phyloP scores from a whole-genome alignment of 2,113 vertebrate genomes.

The Oncorhynchus gorbuscha region DNA sequence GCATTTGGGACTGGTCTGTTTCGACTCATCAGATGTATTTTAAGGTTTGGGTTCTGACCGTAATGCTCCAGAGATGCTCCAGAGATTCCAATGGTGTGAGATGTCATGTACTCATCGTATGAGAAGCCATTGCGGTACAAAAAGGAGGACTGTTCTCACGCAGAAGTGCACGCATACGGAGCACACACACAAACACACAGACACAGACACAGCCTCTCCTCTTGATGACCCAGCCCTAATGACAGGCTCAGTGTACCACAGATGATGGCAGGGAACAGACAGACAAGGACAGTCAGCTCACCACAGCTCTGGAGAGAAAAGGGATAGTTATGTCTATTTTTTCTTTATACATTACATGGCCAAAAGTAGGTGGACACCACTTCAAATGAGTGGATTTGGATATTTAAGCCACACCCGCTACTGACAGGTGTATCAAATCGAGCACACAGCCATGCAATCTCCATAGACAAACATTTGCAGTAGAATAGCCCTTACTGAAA shows the following conservation, averaged over 20 bases:
- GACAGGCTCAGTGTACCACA: conserved; percentile 36
- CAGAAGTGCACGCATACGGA: not conserved
- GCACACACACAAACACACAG: conserved; percentile 23
- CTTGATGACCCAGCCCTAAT: conserved; percentile 40
- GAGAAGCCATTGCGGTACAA: conserved; percentile 10
- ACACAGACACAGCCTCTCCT: conserved; percentile 2
- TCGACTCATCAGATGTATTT: conserved; percentile 41
- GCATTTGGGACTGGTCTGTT: conserved; percentile 19
- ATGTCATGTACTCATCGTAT: not conserved
- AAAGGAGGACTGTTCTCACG: not conserved
- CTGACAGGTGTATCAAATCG: no score
- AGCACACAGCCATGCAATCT: not conserved
- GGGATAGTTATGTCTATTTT: not conserved
- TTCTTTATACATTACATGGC: no score
- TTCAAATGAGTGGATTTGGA: no score
- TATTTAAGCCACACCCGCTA: no score
- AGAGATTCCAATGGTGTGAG: conserved; percentile 59
- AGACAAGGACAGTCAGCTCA: no score
- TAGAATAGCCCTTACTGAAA: no score
- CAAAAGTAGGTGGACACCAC: no score
- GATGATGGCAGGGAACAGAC: conserved; percentile 21
- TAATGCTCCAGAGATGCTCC: conserved; percentile 7
- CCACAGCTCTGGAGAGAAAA: not conserved
- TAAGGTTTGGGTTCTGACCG: conserved; percentile 37
- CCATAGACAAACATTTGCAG: no score